Evolutionary conservation across 2,888 invertebrate genomes (phyloP), one percentile per base, ranked within the genome.

Genomic region (Cistogaster globosa): DNA sequence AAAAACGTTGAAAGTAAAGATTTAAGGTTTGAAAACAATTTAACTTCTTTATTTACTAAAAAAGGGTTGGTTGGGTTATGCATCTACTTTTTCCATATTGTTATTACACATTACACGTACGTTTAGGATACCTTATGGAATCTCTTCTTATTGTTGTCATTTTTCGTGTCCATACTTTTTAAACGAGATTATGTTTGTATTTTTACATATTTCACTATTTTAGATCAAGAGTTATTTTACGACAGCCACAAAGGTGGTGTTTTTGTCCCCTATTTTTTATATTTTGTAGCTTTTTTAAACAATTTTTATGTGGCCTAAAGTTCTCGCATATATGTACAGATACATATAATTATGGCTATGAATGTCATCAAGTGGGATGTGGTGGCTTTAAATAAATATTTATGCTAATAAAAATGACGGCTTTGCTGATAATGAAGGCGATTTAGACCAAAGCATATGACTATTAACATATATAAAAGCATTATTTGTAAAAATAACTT

Each of bases 161-260:
- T 62, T 63, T 42, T 69, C 65, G 65, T 80, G 72, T 84, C 65
- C 32, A 55, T 80, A 80, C 79, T 71, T 80, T 80, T 67, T 80
- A 55, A 68, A 58, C 72, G 36, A 68, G 76, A 68, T 76, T 75
- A 58, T 9, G 9, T 18, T 6, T 53, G 75, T 65, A 60, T 78
- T 60, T 5, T 0, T 57, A 74, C 75, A 63, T 32, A 32, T 68
- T 75, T 26, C 26, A 38, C 8, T 18, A 69, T n/a, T 12, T 51
- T 16, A 45, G n/a, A 9, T 22, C 14, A 20, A 67, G 9, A 18
- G 4, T 26, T 58, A 62, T 65, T 58, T 38, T 45, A 32, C 32
- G 32, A 32, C 8, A 7, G 6, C 32, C 32, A 5, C 8, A 32
- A 36, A 32, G 22, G n/a, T 53, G 26, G 22, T 45, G 48, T n/a